Conservation (phyloP, 2,797 vertebrate species). For the Sphenodon punctatus region DNA sequence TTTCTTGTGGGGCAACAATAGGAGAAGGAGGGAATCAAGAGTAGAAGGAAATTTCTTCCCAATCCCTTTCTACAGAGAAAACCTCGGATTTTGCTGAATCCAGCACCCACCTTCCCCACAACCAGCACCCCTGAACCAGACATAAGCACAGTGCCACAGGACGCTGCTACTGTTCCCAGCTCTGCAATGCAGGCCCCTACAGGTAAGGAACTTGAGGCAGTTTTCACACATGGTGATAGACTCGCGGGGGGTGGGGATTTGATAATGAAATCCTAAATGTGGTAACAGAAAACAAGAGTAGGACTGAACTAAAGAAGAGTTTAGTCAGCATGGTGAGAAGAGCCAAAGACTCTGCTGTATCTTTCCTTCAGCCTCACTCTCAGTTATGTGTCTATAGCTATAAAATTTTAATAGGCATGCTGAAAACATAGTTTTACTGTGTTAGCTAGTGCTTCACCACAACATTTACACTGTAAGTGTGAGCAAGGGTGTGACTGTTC, state of each 20-base stretch:
- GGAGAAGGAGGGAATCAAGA: constrained; percentile 31
- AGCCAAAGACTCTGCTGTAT: background rate
- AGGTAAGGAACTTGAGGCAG: constrained; percentile 78
- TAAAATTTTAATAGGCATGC: background rate
- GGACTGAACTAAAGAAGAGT: background rate
- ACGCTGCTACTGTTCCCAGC: constrained; percentile 95
- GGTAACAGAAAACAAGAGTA: no score
- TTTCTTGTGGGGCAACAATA: constrained; percentile 28
- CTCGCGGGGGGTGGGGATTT: background rate
- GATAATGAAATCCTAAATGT: background rate
- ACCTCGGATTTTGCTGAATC: constrained; percentile 89
- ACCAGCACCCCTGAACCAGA: constrained; percentile 97
- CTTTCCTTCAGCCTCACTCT: background rate
- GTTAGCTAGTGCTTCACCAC: background rate
- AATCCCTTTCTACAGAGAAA: constrained; percentile 87
- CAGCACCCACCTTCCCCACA: constrained; percentile 93
- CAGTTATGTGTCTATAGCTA: background rate
- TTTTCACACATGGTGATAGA: background rate
- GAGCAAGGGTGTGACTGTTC: background rate
- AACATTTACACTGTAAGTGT: background rate
- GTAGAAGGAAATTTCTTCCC: constrained; percentile 71
- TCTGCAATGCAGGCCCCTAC: constrained; percentile 97
- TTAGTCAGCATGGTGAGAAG: background rate
- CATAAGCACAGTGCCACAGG: constrained; percentile 96
- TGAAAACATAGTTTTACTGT: no score